Percentiles rank a stretch among this genome's conserved stretches.
phyloP scores from a whole-genome alignment of 2,888 invertebrate species.

The Sisyra terminalis region DNA sequence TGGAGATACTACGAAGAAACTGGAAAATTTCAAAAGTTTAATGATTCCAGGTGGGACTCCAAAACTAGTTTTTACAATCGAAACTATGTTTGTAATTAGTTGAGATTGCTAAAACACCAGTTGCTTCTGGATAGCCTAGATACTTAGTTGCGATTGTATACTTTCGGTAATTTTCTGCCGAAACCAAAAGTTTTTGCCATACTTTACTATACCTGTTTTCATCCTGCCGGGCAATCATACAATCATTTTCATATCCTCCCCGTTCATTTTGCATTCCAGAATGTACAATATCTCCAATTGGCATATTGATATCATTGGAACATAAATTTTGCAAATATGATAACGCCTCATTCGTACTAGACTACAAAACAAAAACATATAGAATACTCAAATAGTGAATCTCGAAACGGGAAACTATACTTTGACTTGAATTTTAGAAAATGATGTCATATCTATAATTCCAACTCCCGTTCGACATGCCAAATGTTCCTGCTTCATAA shows the following conservation, averaged over 20 bases:
- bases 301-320: constrained; percentile 47
- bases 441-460: constrained; percentile 63
- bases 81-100: too few relatives aligned
- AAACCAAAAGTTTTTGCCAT: not conserved
- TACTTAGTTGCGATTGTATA: too few relatives aligned
- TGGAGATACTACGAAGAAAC: constrained; percentile 63
- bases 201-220: constrained; percentile 34
- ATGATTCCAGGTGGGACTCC: too few relatives aligned
- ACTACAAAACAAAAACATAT: constrained; percentile 1
- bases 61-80: too few relatives aligned
- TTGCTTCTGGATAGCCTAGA: too few relatives aligned
- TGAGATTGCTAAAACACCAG: too few relatives aligned
- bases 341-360: constrained; percentile 35
- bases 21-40: too few relatives aligned
- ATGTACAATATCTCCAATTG: constrained; percentile 44
- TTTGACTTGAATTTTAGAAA: constrained; percentile 57
- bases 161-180: too few relatives aligned
- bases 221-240: constrained; percentile 44
- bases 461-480: constrained; percentile 62
- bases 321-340: constrained; percentile 46
- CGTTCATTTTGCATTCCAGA: constrained; percentile 55
- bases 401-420: too few relatives aligned
- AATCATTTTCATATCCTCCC: constrained; percentile 58
- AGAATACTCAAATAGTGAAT: too few relatives aligned
- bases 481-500: constrained; percentile 49